Evolutionary conservation across 2,797 vertebrate species (phyloP).

Genomic region (Leucoraja ocellata): DNA sequence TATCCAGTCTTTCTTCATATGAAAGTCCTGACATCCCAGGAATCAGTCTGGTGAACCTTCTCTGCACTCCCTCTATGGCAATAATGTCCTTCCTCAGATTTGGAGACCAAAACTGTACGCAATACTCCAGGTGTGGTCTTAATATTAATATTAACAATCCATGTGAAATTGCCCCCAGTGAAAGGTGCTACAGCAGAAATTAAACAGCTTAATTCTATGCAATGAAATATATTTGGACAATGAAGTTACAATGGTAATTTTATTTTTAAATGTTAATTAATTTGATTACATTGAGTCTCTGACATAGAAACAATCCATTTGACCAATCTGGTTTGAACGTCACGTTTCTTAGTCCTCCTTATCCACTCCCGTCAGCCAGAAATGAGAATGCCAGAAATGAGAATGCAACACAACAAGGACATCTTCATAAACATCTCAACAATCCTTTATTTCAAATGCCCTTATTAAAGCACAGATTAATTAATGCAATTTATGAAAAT

Average conservation of each 20-base stretch:
- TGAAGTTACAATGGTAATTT: neutral
- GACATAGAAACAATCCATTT: neutral
- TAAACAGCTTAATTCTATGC: neutral
- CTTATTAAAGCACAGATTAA: neutral
- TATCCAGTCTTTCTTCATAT: too few species aligned
- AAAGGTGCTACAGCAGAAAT: neutral
- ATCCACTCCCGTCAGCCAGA: neutral
- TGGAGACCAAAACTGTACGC: too few species aligned
- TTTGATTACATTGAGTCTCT: neutral
- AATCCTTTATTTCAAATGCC: neutral
- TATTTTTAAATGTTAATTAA: neutral
- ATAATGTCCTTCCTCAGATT: too few species aligned
- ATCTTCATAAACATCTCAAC: neutral
- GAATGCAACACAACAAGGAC: neutral
- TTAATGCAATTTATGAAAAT: neutral
- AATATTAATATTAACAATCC: neutral
- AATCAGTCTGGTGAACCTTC: too few species aligned
- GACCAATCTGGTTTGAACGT: neutral
- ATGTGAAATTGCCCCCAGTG: neutral
- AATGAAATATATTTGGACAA: neutral
- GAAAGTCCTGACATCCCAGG: too few species aligned
- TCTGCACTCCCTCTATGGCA: too few species aligned
- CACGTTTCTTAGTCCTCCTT: neutral
- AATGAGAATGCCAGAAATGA: neutral
- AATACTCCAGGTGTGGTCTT: too few species aligned